Evolutionary conservation across 2,888 invertebrate genomes (phyloP), one percentile per base, ranked within the genome.

Genomic region (Antheraea assamensis): DNA sequence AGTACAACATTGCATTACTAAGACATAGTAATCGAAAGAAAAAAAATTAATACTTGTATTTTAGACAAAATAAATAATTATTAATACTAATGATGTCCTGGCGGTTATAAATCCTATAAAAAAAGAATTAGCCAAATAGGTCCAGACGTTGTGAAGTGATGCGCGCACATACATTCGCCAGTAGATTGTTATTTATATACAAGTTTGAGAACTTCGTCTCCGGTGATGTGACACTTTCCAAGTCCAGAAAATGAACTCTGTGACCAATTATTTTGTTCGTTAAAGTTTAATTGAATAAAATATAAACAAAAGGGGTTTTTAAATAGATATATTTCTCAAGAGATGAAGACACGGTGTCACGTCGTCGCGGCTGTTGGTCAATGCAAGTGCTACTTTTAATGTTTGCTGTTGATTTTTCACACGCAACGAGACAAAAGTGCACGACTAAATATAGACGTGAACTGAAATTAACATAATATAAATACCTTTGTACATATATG

Each of bases 401-500:
- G 61, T 64, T 64, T 64, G 61, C 61, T 30, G 8, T 30, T 30
- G 15, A 64, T 30, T 64, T 64, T 64, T 64, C 61, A 64, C 61
- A 64, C 61, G 61, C 61, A 64, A 15, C 61, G 61, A 64, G 15
- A 64, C 61, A 64, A 64, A 64, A 64, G 17, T 30, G 17, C 27
- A 19, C 24, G 61, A 30, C 61, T 30, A 17, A 30, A 64, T 64
- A 30, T 30, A 64, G 61, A 64, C 27, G 30, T 64, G 61, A 61
- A 27, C 61, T 27, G 17, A 64, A 64, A 64, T 64, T 64, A 64
- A 64, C 61, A 64, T 64, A 64, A 64, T 17, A 30, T 30, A 17
- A 64, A 30, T 64, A 64, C 27, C 17, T 64, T 64, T 64, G 61
- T 30, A 64, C 61, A 64, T 64, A 64, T 64, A 64, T 19, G 61